Base-by-base conservation (phyloP, 2,113 vertebrate species). In the Stigmatopora argus region DNA sequence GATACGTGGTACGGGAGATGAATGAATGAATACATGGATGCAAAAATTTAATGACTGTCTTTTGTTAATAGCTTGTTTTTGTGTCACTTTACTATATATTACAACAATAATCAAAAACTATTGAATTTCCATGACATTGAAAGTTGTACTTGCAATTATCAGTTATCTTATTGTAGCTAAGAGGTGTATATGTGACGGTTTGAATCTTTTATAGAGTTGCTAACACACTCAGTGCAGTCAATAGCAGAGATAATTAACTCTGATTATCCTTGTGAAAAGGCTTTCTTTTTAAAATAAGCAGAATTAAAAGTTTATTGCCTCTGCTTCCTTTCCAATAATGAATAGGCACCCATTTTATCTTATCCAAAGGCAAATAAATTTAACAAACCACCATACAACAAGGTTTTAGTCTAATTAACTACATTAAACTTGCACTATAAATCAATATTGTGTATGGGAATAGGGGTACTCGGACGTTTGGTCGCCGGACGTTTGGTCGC, bases 191-290 rank as follows among this genome's bases (percentile, higher is more conserved):
- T 66, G 44, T 14, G 48, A 51, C 18, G 23, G 51, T 45, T 64
- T 75, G 10, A 66, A 69, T 69, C 34, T 45, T 47, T 64, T 49
- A 44, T 51, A 19, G 56, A 23, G 67, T 67, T 46, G 56, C 35
- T 31, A 31, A 26, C 11, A 47, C 58, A 21, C 18, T 17, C 7
- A n/a, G 12, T 61, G 52, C 52, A 68, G 64, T 71, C 66, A 78
- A 60, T 73, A 19, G 38, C 56, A 71, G 44, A 67, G 38, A 62
- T 70, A 71, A 62, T 75, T 70, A 64, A 17, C 62, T 64, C 21
- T 74, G 1, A 79, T 79, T 79, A 66, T 69, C 55, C 53, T 56
- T 65, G 65, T 73, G 74, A 79, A 78, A 26, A 21, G 49, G 51
- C 52, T 70, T 65, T 59, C 26, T 41, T 63, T 71, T 67, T 45